Percentiles rank a stretch among this genome's conserved stretches.
Conservation (phyloP, 1,140 invertebrate species). For the Procambarus clarkii region DNA sequence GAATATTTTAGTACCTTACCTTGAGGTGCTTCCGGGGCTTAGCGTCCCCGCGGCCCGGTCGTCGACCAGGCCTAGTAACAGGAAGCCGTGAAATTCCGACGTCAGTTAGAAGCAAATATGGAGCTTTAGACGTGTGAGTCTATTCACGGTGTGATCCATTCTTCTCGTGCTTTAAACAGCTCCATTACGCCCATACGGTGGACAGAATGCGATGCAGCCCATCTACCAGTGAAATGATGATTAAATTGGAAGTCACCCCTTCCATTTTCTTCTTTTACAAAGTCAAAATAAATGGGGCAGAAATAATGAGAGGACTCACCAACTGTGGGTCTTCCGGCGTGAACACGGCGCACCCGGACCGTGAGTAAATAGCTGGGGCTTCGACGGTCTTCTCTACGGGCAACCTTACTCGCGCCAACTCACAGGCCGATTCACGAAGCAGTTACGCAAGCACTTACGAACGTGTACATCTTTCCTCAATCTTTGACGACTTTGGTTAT, state of each 20-base stretch:
- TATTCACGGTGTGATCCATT: no score
- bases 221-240: slow-evolving; percentile 14
- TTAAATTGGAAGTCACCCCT: slow-evolving; percentile 16
- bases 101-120: no score
- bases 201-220: neutral
- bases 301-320: slow-evolving; percentile 49
- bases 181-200: neutral
- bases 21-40: no score
- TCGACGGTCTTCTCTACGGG: neutral
- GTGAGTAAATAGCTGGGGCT: neutral
- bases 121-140: no score
- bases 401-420: neutral
- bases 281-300: slow-evolving; percentile 51
- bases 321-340: slow-evolving; percentile 56
- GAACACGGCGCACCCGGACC: neutral
- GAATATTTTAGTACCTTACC: no score
- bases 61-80: no score
- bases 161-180: neutral
- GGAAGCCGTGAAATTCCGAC: no score
- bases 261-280: slow-evolving; percentile 16
- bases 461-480: no score
- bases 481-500: no score
- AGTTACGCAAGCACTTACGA: no score
- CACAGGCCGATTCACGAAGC: no score
- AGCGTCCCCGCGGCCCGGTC: no score